phyloP scores from a whole-genome alignment of 2,888 invertebrate species.

The Andrena bucephala region DNA sequence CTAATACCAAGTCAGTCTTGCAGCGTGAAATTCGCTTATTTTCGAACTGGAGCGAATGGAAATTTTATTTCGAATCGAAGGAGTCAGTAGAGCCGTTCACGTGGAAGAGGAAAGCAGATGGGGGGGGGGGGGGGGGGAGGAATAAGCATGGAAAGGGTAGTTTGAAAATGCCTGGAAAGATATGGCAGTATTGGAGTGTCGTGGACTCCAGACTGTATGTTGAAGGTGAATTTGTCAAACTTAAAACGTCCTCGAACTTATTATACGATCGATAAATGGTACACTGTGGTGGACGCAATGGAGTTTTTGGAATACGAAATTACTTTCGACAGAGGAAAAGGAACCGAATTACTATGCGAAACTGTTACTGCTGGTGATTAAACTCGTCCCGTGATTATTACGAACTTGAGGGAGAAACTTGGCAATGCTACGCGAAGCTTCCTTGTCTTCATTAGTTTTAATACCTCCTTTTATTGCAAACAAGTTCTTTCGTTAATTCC shows the following conservation, averaged over 20 bases:
- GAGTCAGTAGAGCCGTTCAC: too few species aligned
- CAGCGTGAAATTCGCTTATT: too few species aligned
- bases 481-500: slow-evolving; percentile 32
- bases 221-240: slow-evolving; percentile 9
- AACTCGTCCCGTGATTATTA: slow-evolving; percentile 31
- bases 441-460: slow-evolving; percentile 16
- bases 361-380: slow-evolving; percentile 26
- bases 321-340: slow-evolving; percentile 1
- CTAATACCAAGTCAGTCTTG: too few species aligned
- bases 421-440: not conserved
- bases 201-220: not conserved
- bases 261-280: slow-evolving; percentile 10
- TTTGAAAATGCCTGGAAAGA: too few species aligned
- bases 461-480: slow-evolving; percentile 17
- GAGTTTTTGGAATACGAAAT: not conserved
- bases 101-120: too few species aligned
- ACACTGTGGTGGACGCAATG: not conserved
- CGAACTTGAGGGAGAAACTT: slow-evolving; percentile 22
- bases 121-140: too few species aligned
- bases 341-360: slow-evolving; percentile 16
- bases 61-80: too few species aligned
- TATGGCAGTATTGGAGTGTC: too few species aligned
- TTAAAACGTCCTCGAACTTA: not conserved
- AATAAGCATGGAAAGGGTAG: too few species aligned
- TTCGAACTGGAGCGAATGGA: too few species aligned